Percentiles rank a stretch among this genome's conserved stretches.
phyloP scores from a whole-genome alignment of 2,888 invertebrate species.

The Cancer borealis region DNA sequence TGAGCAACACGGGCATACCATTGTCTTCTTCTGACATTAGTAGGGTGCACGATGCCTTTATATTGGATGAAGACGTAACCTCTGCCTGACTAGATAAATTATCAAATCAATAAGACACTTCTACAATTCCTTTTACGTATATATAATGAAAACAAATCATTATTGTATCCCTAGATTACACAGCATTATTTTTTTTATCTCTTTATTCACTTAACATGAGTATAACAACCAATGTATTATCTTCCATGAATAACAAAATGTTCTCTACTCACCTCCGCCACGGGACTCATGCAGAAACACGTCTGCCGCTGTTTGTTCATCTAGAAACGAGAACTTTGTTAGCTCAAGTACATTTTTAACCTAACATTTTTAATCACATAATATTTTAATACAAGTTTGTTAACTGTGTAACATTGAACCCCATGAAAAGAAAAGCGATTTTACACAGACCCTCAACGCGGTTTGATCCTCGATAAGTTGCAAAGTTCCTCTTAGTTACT shows the following conservation, averaged over 20 bases:
- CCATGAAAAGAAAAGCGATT: background rate
- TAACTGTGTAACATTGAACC: slow-evolving; percentile 8
- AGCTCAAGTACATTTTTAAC: background rate
- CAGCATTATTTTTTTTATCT: background rate
- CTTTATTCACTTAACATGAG: background rate
- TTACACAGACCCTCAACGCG: background rate
- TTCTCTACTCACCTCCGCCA: background rate
- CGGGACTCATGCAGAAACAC: background rate
- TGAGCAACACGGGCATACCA: background rate
- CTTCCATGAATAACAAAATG: background rate
- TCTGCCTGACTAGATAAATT: background rate
- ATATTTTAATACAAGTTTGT: slow-evolving; percentile 33
- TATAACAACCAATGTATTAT: slow-evolving; percentile 1
- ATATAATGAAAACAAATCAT: background rate
- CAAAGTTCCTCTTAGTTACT: background rate
- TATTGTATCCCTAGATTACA: background rate
- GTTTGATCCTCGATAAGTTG: slow-evolving; percentile 43
- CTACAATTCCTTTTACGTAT: background rate
- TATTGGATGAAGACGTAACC: background rate
- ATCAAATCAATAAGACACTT: too few species aligned
- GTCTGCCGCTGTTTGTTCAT: background rate
- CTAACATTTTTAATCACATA: slow-evolving; percentile 25
- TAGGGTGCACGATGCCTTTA: background rate
- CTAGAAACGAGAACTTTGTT: background rate
- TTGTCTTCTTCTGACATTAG: background rate